Percentiles rank a stretch among this genome's conserved stretches.
phyloP scores from a whole-genome alignment of 2,113 vertebrate species.

The Procavia capensis region DNA sequence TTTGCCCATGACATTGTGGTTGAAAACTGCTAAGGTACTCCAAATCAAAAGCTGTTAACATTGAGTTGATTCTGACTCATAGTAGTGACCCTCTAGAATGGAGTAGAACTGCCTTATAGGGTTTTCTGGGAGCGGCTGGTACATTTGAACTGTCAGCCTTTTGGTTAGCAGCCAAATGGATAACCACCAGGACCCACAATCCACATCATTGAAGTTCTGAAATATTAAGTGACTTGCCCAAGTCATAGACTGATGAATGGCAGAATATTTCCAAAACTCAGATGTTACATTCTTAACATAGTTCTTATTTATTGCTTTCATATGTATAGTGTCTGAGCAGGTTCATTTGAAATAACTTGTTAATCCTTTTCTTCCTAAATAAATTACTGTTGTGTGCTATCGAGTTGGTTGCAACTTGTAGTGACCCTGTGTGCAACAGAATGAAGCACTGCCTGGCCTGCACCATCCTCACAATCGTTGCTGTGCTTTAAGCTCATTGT shows the following conservation, averaged over 20 bases:
- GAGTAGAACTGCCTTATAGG: no score
- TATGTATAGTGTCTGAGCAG: not conserved
- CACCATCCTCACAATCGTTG: no score
- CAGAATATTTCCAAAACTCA: conserved; percentile 12
- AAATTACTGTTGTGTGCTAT: not conserved
- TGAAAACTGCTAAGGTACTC: conserved; percentile 29
- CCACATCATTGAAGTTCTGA: not conserved
- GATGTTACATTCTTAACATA: conserved; percentile 40
- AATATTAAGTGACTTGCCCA: not conserved
- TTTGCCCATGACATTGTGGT: not conserved
- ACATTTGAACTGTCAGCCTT: no score
- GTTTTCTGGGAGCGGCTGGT: no score
- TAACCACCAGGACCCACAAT: not conserved
- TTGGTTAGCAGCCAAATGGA: no score
- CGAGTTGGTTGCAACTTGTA: no score
- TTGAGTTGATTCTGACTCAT: no score
- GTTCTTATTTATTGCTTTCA: conserved; percentile 28
- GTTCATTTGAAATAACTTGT: conserved; percentile 48
- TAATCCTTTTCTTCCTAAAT: conserved; percentile 40
- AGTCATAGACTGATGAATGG: not conserved
- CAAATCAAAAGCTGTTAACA: not conserved
- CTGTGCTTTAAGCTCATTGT: no score
- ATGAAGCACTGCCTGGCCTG: no score
- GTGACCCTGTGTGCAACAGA: no score
- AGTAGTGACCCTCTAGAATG: no score